These are phyloP conservation scores for Silurus lanzhouensis DNA, from an alignment of 2,797 vertebrate genomes.

Conservation along the genomic window DNA sequence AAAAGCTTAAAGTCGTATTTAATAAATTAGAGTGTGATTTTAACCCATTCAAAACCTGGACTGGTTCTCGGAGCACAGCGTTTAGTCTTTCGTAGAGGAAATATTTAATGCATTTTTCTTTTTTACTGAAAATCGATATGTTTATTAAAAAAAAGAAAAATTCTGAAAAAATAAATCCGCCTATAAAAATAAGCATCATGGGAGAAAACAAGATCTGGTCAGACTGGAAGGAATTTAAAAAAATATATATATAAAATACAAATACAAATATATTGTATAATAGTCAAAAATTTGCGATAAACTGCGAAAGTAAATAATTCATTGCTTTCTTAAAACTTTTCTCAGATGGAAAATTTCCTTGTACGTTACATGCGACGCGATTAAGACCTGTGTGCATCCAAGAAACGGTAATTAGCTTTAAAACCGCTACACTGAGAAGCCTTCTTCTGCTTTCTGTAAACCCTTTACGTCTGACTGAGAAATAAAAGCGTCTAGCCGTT, in stretches of 20 bases:
- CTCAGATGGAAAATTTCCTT: too few relatives aligned
- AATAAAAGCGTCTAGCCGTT: too few relatives aligned
- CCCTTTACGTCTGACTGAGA: background rate
- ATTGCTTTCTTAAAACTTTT: too few relatives aligned
- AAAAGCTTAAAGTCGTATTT: background rate
- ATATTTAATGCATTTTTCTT: background rate
- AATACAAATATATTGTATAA: too few relatives aligned
- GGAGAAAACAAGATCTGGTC: too few relatives aligned
- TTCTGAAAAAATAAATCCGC: too few relatives aligned
- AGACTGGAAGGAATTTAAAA: too few relatives aligned
- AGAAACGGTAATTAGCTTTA: background rate
- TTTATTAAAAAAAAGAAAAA: background rate
- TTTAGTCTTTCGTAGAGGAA: background rate
- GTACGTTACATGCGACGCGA: background rate
- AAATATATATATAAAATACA: too few relatives aligned
- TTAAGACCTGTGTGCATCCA: background rate
- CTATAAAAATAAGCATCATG: too few relatives aligned
- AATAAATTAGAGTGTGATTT: background rate
- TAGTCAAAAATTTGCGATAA: too few relatives aligned
- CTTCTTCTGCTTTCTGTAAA: background rate
- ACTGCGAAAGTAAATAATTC: too few relatives aligned
- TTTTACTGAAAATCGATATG: too few relatives aligned
- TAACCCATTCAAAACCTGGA: background rate
- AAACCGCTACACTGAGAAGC: background rate
- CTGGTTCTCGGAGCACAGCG: background rate